Evolutionary conservation across 2,888 invertebrate genomes (phyloP), one percentile per base, ranked within the genome.

Genomic region (Sminthurinus aureus): DNA sequence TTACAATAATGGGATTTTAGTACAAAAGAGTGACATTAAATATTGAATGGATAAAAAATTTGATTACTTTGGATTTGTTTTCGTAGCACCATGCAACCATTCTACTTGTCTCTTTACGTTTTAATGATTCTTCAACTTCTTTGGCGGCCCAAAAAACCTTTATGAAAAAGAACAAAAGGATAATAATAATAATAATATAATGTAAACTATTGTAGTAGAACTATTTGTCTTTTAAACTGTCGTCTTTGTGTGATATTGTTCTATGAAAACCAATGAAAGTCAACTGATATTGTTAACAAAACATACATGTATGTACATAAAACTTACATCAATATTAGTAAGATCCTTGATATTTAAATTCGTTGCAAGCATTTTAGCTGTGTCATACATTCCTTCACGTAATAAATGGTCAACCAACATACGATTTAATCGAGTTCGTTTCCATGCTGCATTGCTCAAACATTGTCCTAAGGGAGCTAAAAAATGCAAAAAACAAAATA

Each of bases 401-500:
- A 99, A 92, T 90, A 98, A 96, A 91, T 99, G 98, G 90, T 99
- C 99, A 18, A 99, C 96, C 80, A 99, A 92, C 95, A 99, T 96
- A 81, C 99, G 93, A 91, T 99, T 98, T 82, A 99, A 91, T 52
- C 98, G 93, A 86, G 95, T 94, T 86, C 95, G 93, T 85, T 95
- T 93, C 96, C 97, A 98, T 86, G 94, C 94, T 0, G 66, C 87
- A 90, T 8, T 91, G 90, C 4, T 91, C 90, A 4, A 91, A 89
- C 71, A 91, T 91, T 0, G 93, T 93, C 89, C 93, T 18, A 73
- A 52, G 26, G 77, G 77, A 4, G 74, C 67, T 26, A 67, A 38
- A 38, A 38, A 38, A 38, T 4, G 38, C 3, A 38, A 38, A 38
- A 38, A 38, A 6, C 3, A 38, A 38, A 38, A 1, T 1, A 38